Conservation (phyloP, 2,797 vertebrate genomes). For the Parambassis ranga region DNA sequence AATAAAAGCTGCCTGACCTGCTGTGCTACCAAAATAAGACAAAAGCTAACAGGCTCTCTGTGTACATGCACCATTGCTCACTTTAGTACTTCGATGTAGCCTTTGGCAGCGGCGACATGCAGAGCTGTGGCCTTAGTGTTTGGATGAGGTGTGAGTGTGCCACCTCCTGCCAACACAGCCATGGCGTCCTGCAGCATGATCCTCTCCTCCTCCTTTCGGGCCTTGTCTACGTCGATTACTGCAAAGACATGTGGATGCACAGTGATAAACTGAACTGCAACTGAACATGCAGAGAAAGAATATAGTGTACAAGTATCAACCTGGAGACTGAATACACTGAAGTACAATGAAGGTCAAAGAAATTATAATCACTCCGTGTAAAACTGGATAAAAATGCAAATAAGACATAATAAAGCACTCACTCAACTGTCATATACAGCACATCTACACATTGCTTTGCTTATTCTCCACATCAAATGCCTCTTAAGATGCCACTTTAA, state of each 20-base stretch:
- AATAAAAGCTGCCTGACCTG: constrained; percentile 13
- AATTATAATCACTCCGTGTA: too few relatives aligned
- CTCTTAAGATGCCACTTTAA: not conserved
- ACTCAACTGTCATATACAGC: not conserved
- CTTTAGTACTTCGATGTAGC: constrained; percentile 88
- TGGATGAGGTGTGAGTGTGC: constrained; percentile 78
- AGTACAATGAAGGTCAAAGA: constrained; percentile 16
- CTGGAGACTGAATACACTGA: not conserved
- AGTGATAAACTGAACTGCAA: not conserved
- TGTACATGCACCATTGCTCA: constrained; percentile 59
- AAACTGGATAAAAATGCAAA: not conserved
- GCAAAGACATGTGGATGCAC: not conserved
- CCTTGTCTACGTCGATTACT: constrained; percentile 85
- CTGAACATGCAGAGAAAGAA: too few relatives aligned
- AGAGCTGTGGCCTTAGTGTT: constrained; percentile 85
- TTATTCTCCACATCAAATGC: not conserved
- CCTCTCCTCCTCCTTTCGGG: constrained; percentile 83
- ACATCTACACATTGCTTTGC: not conserved
- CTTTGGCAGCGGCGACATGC: constrained; percentile 86
- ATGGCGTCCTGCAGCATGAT: constrained; percentile 84
- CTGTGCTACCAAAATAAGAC: constrained; percentile 5
- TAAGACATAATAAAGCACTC: too few relatives aligned
- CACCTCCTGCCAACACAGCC: constrained; percentile 71
- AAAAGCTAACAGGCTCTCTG: constrained; percentile 7
- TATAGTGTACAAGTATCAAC: too few relatives aligned